phyloP scores from a whole-genome alignment of 2,797 vertebrate genomes.

The Pseudotriccus pelzelni region DNA sequence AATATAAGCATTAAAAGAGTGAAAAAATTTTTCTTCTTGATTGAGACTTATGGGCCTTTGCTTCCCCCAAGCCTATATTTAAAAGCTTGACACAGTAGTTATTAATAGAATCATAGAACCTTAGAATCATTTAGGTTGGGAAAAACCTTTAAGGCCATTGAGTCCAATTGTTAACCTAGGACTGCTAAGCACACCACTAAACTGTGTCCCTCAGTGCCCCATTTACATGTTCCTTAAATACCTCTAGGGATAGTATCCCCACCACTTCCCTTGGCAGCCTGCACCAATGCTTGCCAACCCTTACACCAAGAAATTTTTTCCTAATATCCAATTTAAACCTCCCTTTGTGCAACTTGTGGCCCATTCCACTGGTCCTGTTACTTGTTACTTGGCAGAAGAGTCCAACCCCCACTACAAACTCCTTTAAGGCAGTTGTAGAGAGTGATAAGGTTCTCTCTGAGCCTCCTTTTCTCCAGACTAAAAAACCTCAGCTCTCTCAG shows the following conservation, averaged over 20 bases:
- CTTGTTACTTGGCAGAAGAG: background rate
- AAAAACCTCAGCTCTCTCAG: background rate
- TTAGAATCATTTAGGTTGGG: background rate
- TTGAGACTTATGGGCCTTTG: background rate
- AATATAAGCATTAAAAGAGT: background rate
- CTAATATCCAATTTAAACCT: background rate
- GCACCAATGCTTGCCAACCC: background rate
- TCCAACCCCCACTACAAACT: fast-evolving
- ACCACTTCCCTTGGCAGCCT: fast-evolving
- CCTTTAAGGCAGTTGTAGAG: background rate
- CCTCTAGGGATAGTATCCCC: background rate
- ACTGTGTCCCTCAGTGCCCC: background rate
- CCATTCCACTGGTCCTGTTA: background rate
- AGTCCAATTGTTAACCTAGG: background rate
- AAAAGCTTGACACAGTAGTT: background rate
- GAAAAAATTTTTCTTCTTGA: background rate
- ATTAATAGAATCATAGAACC: background rate
- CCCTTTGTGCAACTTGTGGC: fast-evolving
- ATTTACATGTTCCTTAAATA: background rate
- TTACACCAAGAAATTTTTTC: background rate
- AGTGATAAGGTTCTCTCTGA: background rate
- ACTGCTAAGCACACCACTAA: background rate
- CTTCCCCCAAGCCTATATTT: background rate
- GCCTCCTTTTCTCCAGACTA: background rate
- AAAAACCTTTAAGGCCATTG: background rate